Evolutionary conservation across 2,888 invertebrate genomes (phyloP), one percentile per base, ranked within the genome.

Genomic region (Cylindroiulus punctatus): DNA sequence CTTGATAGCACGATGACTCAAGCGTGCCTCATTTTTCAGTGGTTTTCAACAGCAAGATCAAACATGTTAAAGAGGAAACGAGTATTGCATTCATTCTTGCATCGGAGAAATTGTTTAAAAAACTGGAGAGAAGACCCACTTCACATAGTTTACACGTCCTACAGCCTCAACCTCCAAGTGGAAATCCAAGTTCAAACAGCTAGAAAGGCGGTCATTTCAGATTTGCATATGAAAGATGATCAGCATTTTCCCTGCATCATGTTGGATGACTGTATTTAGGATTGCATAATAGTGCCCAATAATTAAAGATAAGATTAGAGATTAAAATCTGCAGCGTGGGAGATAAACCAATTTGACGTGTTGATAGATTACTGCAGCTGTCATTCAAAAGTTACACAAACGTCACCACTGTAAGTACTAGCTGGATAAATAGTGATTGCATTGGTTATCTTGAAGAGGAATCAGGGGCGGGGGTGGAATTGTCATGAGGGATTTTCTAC

Each of bases 341-440:
- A 47, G 42, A 12, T 40, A 17, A 40, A 17, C 40, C 84, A 44
- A 84, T 84, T 84, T 40, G 84, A 84, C 32, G 22, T 84, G 42
- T 84, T 84, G 47, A 84, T 47, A 84, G 30, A 84, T 82, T 40
- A 32, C 19, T 42, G 4, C 22, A 26, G 40, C 84, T 19, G 42
- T 84, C 22, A 84, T 14, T 44, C 40, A 84, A 2, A 40, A 30
- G 40, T 84, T 30, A 17, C 30, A 76, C 30, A 76, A 17, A 76
- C 30, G 76, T 30, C 76, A 30, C 26, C 14, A 76, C 30, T 17
- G 17, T 65, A 65, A 65, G 65, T 26, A 26, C 65, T 22, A 7
- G 22, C 22, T 22, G 52, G 44, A 19, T 65, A 65, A 22, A 65
- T 22, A 8, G n/a, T 19, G 22, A 65, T 65, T 65, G 57, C 57